Evolutionary conservation across 2,888 invertebrate species (phyloP).

Genomic region (Coremacera marginata): DNA sequence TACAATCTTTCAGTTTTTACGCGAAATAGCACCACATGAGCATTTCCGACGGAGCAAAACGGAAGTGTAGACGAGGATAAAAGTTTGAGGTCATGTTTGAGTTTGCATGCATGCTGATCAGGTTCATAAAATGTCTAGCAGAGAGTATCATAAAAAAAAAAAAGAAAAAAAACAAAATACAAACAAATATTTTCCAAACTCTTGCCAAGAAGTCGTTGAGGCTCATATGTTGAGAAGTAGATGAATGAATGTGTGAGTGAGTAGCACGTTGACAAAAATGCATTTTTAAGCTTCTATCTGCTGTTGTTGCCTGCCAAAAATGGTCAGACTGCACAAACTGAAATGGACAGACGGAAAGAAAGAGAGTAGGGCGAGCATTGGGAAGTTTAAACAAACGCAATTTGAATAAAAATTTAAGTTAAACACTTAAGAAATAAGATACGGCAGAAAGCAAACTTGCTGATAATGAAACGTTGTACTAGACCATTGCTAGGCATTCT

Average conservation of each 20-base stretch:
- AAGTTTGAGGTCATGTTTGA: conserved; percentile 6
- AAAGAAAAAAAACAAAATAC: neutral
- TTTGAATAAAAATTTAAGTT: neutral
- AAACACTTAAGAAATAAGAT: neutral
- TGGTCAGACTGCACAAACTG: neutral
- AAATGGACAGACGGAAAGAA: neutral
- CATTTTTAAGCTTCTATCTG: neutral
- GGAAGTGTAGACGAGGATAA: neutral
- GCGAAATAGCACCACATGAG: neutral
- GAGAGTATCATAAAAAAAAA: neutral
- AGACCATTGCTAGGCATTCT: no score
- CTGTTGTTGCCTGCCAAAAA: neutral
- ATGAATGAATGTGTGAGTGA: neutral
- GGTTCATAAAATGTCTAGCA: conserved; percentile 9
- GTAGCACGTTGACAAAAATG: conserved; percentile 17
- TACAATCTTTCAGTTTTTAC: neutral
- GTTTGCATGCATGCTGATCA: conserved; percentile 18
- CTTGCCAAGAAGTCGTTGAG: neutral
- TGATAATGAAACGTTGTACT: no score
- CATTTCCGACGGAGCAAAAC: neutral
- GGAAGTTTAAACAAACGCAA: no score
- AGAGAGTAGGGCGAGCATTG: neutral
- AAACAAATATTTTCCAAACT: neutral
- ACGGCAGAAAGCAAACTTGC: no score
- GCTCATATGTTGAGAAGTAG: conserved; percentile 1